Conservation (phyloP, 2,797 vertebrate genomes). For the Taenioides sp. region DNA sequence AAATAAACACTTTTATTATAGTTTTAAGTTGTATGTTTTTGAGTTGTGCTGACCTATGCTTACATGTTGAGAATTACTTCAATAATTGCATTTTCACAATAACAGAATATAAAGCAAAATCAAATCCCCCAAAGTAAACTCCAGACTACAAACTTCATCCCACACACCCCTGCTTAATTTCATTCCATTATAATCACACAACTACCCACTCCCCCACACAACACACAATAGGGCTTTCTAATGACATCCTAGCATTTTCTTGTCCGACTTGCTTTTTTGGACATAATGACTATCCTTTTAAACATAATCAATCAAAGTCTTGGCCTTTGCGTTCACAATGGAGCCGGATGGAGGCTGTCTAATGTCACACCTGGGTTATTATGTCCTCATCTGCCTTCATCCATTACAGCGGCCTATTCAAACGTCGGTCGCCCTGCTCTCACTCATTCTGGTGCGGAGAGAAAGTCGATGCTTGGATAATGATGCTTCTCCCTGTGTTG, state of each 20-base stretch:
- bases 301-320: constrained; percentile 14
- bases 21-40: too few relatives aligned
- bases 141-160: not conserved
- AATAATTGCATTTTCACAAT: not conserved
- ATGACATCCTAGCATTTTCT: not conserved
- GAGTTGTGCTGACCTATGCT: not conserved
- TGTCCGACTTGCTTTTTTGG: not conserved
- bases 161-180: not conserved
- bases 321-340: not conserved
- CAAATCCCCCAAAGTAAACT: not conserved
- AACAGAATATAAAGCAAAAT: not conserved
- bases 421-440: constrained; percentile 21
- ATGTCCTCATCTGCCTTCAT: constrained; percentile 36
- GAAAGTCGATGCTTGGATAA: constrained; percentile 29
- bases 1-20: too few relatives aligned
- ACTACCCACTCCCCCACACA: not conserved
- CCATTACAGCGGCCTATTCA: constrained; percentile 21
- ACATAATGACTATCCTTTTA: constrained; percentile 11
- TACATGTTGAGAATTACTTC: not conserved
- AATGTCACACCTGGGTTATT: constrained; percentile 22
- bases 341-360: constrained; percentile 7
- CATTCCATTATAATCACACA: not conserved
- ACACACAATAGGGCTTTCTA: not conserved
- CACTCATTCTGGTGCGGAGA: constrained; percentile 27
- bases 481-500: constrained; percentile 37